These are phyloP conservation scores for Danio choprae DNA, from an alignment of 2,797 vertebrate species.

Conservation along the genomic window DNA sequence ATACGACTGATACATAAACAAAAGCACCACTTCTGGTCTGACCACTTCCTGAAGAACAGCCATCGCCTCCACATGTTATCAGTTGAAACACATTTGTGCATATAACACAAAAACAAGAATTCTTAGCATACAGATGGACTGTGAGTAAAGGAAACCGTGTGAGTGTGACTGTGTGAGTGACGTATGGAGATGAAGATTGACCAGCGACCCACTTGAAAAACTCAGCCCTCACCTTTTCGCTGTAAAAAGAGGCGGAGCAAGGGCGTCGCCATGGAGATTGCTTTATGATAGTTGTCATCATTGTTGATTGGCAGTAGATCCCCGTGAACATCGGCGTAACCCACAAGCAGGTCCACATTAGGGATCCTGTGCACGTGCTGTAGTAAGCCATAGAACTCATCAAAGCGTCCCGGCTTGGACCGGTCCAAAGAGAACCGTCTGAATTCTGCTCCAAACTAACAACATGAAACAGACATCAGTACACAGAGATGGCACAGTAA, in stretches of 20 bases:
- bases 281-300: constrained; percentile 96
- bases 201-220: constrained; percentile 4
- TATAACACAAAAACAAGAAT: neutral
- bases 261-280: constrained; percentile 93
- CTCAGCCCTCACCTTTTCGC: constrained; percentile 87
- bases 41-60: constrained; percentile 22
- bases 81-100: constrained; percentile 30
- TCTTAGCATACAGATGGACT: neutral
- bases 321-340: constrained; percentile 93
- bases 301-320: constrained; percentile 98
- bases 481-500: neutral
- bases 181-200: constrained; percentile 1
- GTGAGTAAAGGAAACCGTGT: neutral
- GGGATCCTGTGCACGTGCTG: constrained; percentile 97
- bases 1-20: constrained; percentile 44
- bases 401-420: constrained; percentile 94
- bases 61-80: constrained; percentile 26
- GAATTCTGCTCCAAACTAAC: constrained; percentile 96
- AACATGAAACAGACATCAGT: constrained; percentile 10
- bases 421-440: constrained; percentile 96
- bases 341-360: constrained; percentile 93
- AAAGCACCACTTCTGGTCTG: constrained; percentile 38
- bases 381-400: constrained; percentile 95
- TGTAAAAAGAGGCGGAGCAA: constrained; percentile 95
- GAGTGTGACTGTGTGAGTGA: neutral